A percentile compares a stretch with the other conserved stretches of the same genome.
Conservation (phyloP, 1,140 invertebrate genomes). For the Drosophila triauraria region DNA sequence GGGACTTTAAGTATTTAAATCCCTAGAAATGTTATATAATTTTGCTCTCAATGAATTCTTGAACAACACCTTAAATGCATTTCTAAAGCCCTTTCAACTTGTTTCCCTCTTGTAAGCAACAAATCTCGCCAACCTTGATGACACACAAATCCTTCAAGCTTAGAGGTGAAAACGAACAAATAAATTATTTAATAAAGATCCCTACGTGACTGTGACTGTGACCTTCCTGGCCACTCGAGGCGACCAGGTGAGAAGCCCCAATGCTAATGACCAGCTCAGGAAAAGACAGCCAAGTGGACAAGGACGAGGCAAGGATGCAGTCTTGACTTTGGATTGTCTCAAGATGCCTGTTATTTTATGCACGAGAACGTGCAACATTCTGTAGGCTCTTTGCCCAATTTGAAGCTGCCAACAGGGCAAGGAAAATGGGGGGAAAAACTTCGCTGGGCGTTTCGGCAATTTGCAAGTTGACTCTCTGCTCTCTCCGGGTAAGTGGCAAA, state of each 20-base stretch:
- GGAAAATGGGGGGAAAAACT: background rate
- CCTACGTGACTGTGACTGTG: slow-evolving; percentile 41
- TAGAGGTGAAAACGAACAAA: slow-evolving; percentile 22
- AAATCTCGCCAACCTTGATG: background rate
- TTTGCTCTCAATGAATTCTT: background rate
- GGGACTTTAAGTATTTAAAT: background rate
- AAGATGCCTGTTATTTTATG: slow-evolving; percentile 31
- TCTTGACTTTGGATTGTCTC: slow-evolving; percentile 38
- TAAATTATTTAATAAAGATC: slow-evolving; percentile 53
- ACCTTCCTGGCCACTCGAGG: slow-evolving; percentile 31
- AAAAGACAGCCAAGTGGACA: background rate
- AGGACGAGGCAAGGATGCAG: slow-evolving; percentile 24
- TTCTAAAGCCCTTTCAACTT: background rate
- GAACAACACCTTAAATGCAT: slow-evolving; percentile 3
- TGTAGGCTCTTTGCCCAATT: slow-evolving; percentile 44
- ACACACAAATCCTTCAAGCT: slow-evolving; percentile 20
- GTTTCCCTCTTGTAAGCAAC: background rate
- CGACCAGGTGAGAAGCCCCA: slow-evolving; percentile 21
- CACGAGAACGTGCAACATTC: slow-evolving; percentile 44
- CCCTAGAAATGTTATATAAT: background rate
- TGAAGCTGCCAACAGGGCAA: background rate
- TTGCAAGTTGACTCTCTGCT: slow-evolving; percentile 46
- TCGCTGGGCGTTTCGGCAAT: slow-evolving; percentile 50
- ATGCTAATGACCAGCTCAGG: slow-evolving; percentile 38
- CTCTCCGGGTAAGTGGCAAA: slow-evolving; percentile 43